Percentiles rank a stretch among this genome's conserved stretches.
phyloP scores from a whole-genome alignment of 1,140 invertebrate species.

The Cydia fagiglandana region DNA sequence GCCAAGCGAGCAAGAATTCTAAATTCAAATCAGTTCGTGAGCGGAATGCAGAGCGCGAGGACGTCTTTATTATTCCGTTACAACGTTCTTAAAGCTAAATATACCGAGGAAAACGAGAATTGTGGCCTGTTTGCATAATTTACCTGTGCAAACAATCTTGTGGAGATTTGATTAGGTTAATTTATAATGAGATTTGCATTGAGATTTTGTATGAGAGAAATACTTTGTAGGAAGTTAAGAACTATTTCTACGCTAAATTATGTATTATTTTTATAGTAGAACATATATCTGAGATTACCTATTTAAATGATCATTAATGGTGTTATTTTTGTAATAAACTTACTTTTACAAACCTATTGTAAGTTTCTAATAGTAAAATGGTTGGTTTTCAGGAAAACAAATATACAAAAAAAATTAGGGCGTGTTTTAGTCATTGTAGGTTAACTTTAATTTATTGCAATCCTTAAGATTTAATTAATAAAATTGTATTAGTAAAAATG shows the following conservation, averaged over 20 bases:
- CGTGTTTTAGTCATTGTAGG: too few relatives aligned
- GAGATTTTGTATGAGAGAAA: not conserved
- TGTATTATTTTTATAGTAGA: too few relatives aligned
- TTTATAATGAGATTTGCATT: not conserved
- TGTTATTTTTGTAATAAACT: too few relatives aligned
- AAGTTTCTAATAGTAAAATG: too few relatives aligned
- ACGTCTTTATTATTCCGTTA: slow-evolving; percentile 72
- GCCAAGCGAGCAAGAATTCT: slow-evolving; percentile 59
- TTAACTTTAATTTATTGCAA: too few relatives aligned
- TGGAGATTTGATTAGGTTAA: not conserved
- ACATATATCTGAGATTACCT: too few relatives aligned
- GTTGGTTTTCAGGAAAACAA: too few relatives aligned
- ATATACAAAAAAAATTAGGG: too few relatives aligned
- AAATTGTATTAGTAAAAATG: not conserved
- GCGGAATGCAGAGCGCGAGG: slow-evolving; percentile 59
- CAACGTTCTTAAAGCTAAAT: slow-evolving; percentile 66
- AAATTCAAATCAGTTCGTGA: slow-evolving; percentile 75
- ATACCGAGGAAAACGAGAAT: slow-evolving; percentile 12
- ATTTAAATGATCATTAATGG: too few relatives aligned
- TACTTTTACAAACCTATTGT: too few relatives aligned
- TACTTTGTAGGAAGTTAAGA: not conserved
- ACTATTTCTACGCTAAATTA: too few relatives aligned
- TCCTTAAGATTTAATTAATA: too few relatives aligned
- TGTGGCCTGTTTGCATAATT: slow-evolving; percentile 9
- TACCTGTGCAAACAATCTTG: not conserved